Conservation (phyloP, 2,797 vertebrate species). For the Oryzias dopingdopingensis region DNA sequence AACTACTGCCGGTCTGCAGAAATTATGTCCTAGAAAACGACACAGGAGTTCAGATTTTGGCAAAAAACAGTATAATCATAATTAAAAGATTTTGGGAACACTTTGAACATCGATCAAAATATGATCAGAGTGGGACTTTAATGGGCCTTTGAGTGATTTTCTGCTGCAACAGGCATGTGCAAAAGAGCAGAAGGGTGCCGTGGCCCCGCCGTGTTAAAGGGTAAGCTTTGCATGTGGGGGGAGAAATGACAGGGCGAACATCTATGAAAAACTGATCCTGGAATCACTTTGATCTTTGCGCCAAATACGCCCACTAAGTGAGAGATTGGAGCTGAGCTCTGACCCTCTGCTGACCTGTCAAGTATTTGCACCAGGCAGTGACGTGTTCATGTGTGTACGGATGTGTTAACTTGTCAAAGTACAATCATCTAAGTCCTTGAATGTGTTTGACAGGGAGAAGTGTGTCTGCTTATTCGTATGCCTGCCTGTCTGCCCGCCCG, state of each 20-base stretch:
- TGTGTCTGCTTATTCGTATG: constrained; percentile 11
- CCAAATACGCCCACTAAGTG: constrained; percentile 23
- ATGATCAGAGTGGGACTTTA: too few species aligned
- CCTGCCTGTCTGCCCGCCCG: constrained; percentile 14
- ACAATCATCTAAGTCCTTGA: constrained; percentile 51
- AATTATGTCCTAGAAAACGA: too few species aligned
- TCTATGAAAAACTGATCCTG: constrained; percentile 28
- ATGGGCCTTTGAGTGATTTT: too few species aligned
- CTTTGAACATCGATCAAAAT: too few species aligned
- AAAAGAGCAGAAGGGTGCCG: constrained; percentile 2
- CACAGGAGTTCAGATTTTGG: too few species aligned
- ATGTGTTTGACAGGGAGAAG: constrained; percentile 30
- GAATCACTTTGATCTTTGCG: constrained; percentile 21
- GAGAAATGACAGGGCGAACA: constrained; percentile 35
- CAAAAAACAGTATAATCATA: too few species aligned
- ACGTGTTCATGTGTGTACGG: background rate
- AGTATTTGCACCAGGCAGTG: constrained; percentile 18
- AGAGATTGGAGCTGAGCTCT: constrained; percentile 22
- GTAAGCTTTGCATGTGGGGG: constrained; percentile 1
- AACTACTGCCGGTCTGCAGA: too few species aligned
- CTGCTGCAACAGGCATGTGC: too few species aligned
- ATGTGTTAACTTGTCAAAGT: constrained; percentile 48
- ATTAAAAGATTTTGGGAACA: too few species aligned
- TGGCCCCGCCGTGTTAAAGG: background rate
- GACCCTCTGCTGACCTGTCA: constrained; percentile 49